These are phyloP conservation scores for Mirza zaza DNA, from an alignment of 2,113 vertebrate species.

Conservation along the genomic window DNA sequence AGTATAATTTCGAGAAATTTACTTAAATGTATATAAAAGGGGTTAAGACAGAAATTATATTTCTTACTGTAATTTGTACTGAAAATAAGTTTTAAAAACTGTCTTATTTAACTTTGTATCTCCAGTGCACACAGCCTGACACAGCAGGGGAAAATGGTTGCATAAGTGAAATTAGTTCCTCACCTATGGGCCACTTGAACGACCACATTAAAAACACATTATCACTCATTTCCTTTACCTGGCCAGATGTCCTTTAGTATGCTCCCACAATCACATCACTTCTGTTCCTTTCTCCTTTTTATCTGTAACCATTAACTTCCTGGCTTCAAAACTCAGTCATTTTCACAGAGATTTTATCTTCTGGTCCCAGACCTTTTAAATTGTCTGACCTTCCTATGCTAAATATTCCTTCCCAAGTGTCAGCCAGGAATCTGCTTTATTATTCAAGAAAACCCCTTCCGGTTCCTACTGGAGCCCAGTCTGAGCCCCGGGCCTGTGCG, in stretches of 20 bases:
- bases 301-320: background rate
- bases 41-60: background rate
- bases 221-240: background rate
- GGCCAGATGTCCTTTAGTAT: background rate
- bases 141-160: background rate
- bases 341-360: background rate
- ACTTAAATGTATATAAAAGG: background rate
- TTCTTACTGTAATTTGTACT: background rate
- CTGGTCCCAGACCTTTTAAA: background rate
- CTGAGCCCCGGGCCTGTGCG: background rate
- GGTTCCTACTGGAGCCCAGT: background rate
- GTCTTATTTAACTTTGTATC: background rate
- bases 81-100: conserved; percentile 14
- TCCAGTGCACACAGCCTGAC: background rate
- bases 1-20: conserved; percentile 15
- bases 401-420: background rate
- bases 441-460: background rate
- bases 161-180: background rate
- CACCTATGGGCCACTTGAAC: background rate
- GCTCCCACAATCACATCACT: background rate
- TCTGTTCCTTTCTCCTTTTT: background rate
- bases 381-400: background rate
- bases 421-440: background rate
- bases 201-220: background rate
- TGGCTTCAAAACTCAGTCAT: background rate